Conservation (phyloP, 2,888 invertebrate genomes). For the Drosophila affinis region DNA sequence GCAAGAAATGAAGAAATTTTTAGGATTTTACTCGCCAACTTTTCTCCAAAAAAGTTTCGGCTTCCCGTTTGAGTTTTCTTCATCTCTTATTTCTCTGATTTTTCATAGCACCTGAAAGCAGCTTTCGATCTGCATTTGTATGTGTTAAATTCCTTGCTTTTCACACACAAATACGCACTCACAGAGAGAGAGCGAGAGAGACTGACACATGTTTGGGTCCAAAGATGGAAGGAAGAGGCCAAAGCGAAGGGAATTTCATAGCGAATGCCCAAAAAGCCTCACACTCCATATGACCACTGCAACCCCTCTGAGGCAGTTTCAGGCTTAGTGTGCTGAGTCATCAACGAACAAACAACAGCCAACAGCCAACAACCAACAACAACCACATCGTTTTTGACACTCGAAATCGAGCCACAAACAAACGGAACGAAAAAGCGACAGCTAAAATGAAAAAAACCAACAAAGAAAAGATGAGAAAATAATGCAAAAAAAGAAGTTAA, state of each 20-base stretch:
- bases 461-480: slow-evolving; percentile 7
- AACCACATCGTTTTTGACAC: slow-evolving; percentile 63
- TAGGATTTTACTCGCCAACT: slow-evolving; percentile 45
- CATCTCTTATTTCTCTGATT: slow-evolving; percentile 4
- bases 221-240: slow-evolving; percentile 17
- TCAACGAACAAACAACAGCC: slow-evolving; percentile 33
- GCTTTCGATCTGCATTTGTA: slow-evolving; percentile 23
- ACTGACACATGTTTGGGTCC: slow-evolving; percentile 17
- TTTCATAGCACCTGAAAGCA: neutral
- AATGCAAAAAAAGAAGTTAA: slow-evolving; percentile 47
- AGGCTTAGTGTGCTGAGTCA: slow-evolving; percentile 65
- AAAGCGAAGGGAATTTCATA: slow-evolving; percentile 48
- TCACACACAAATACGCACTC: slow-evolving; percentile 13
- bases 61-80: slow-evolving; percentile 23
- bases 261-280: slow-evolving; percentile 45
- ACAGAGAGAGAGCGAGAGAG: no score
- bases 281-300: neutral
- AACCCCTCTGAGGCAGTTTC: slow-evolving; percentile 41
- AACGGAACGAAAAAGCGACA: slow-evolving; percentile 9
- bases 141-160: slow-evolving; percentile 1
- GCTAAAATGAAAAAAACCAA: slow-evolving; percentile 10
- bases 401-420: slow-evolving; percentile 69
- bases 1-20: slow-evolving; percentile 36
- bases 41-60: slow-evolving; percentile 45
- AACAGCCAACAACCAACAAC: slow-evolving; percentile 30